phyloP scores from a whole-genome alignment of 2,888 invertebrate species.

The Stratiomys singularior region DNA sequence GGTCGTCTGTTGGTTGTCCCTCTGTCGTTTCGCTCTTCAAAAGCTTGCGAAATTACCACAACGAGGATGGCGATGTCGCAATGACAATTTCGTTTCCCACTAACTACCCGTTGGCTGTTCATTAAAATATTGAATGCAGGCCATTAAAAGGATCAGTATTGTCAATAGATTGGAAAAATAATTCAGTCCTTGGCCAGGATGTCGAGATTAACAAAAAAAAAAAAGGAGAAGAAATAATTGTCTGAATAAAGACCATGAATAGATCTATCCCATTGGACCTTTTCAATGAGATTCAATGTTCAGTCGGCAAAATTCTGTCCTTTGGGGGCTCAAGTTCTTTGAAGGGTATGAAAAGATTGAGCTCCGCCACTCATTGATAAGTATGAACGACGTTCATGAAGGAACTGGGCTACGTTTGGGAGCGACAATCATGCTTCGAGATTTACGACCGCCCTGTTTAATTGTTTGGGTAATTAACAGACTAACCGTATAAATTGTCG shows the following conservation, averaged over 20 bases:
- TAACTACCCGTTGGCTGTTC: constrained; percentile 25
- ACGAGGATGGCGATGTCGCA: neutral
- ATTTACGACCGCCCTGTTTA: constrained; percentile 40
- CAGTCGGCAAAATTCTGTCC: no score
- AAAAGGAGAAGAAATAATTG: neutral
- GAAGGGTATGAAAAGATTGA: no score
- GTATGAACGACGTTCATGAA: neutral
- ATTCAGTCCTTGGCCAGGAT: neutral
- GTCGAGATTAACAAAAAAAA: neutral
- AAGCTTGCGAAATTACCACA: neutral
- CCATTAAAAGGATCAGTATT: constrained; percentile 32
- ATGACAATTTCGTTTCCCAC: constrained; percentile 8
- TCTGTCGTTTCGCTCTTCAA: neutral
- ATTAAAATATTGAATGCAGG: constrained; percentile 29
- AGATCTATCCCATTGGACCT: constrained; percentile 20
- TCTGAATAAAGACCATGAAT: neutral
- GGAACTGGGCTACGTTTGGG: neutral
- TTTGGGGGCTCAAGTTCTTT: no score
- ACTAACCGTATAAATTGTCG: constrained; percentile 31
- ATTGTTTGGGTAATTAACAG: constrained; percentile 49
- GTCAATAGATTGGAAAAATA: constrained; percentile 32
- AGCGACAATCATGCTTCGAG: constrained; percentile 11
- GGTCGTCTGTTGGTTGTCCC: no score
- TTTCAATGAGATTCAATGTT: constrained; percentile 11
- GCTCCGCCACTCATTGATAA: neutral